phyloP scores from a whole-genome alignment of 2,888 invertebrate genomes.

The Aricia artaxerxes region DNA sequence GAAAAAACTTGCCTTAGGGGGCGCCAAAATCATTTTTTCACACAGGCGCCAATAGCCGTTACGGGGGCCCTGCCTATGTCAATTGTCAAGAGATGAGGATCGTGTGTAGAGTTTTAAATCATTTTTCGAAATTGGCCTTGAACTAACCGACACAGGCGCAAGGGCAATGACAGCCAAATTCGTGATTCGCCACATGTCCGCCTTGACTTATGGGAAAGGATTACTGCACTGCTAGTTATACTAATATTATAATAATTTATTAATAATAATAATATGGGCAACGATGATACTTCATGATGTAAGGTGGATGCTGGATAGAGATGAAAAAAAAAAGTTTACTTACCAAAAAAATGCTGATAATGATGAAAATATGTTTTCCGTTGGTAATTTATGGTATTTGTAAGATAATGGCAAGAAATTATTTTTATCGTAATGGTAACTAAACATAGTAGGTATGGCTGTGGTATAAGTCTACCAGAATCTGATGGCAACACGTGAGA shows the following conservation, averaged over 20 bases:
- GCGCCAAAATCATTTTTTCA: too few species aligned
- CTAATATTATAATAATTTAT: neutral
- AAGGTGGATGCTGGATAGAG: neutral
- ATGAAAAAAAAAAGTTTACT: neutral
- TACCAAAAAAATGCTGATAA: neutral
- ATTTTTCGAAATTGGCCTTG: conserved; percentile 9
- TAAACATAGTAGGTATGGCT: too few species aligned
- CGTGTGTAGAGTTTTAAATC: neutral
- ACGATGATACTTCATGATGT: too few species aligned
- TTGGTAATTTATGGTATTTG: too few species aligned
- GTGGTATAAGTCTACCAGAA: neutral
- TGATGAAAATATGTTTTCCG: too few species aligned
- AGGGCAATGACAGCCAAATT: conserved; percentile 20
- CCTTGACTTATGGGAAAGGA: neutral
- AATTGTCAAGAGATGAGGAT: neutral
- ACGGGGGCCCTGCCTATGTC: neutral
- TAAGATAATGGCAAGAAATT: too few species aligned
- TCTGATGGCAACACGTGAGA: too few species aligned
- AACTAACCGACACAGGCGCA: conserved; percentile 10
- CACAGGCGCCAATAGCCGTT: too few species aligned
- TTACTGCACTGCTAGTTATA: neutral
- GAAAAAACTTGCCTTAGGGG: too few species aligned
- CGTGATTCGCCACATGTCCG: neutral
- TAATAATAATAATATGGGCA: neutral
- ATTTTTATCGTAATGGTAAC: too few species aligned